These are phyloP conservation scores for Aphelocoma californica DNA, from an alignment of 2,797 vertebrate species.

Conservation along the genomic window DNA sequence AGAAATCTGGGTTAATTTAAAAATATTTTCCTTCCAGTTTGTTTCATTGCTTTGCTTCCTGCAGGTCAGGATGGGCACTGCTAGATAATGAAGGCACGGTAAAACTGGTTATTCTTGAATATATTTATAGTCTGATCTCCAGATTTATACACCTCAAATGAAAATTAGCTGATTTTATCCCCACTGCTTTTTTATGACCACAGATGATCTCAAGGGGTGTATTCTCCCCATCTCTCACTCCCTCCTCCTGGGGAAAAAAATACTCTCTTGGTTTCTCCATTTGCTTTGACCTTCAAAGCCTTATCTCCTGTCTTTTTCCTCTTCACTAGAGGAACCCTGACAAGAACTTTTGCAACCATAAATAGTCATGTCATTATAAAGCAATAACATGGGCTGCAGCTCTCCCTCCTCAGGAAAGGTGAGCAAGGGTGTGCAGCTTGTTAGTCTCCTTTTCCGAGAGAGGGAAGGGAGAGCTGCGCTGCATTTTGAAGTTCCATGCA, in stretches of 20 bases:
- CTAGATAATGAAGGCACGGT: not conserved
- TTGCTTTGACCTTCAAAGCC: slow-evolving; percentile 23
- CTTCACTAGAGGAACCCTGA: not conserved
- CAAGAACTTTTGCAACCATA: slow-evolving; percentile 4
- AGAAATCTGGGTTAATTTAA: not conserved
- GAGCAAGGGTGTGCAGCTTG: not conserved
- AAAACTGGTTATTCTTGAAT: not conserved
- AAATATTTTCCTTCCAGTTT: not conserved
- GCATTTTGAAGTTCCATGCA: not conserved
- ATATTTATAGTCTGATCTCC: not conserved
- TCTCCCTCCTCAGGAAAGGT: not conserved
- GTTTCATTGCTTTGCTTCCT: not conserved
- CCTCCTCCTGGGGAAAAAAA: not conserved
- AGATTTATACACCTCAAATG: not conserved
- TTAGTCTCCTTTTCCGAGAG: not conserved
- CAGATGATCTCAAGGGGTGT: not conserved
- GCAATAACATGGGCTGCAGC: not conserved
- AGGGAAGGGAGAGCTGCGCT: not conserved
- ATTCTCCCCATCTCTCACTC: not conserved
- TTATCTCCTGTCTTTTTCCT: not conserved
- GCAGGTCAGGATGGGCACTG: not conserved
- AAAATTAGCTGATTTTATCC: not conserved
- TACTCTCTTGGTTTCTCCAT: not conserved
- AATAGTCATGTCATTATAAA: slow-evolving; percentile 8
- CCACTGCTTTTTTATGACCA: not conserved